Conservation (phyloP, 2,113 vertebrate species). For the Myodes glareolus region DNA sequence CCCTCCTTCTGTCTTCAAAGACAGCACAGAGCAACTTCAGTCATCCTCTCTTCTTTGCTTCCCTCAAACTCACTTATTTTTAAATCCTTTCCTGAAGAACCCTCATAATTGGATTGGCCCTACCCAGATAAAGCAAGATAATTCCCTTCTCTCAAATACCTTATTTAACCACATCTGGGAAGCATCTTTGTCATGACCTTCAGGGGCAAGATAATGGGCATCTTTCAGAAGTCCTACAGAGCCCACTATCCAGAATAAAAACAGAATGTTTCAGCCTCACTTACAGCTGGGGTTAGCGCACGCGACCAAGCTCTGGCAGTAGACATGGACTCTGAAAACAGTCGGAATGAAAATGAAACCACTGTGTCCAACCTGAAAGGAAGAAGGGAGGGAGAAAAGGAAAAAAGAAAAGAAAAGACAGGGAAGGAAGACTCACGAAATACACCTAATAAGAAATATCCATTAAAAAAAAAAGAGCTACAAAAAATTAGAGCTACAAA, state of each 20-base stretch:
- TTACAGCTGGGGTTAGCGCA: not conserved
- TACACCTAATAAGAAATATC: not conserved
- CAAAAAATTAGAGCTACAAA: not conserved
- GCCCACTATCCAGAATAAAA: not conserved
- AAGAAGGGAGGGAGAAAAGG: not conserved
- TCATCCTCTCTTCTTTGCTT: no score
- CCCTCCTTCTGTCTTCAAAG: not conserved
- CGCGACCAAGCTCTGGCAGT: not conserved
- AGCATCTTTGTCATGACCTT: not conserved
- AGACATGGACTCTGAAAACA: not conserved
- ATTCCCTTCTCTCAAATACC: not conserved
- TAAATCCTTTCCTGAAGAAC: not conserved
- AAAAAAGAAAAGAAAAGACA: not conserved
- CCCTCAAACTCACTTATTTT: not conserved
- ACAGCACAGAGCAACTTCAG: not conserved
- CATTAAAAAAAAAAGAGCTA: no score
- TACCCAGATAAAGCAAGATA: not conserved
- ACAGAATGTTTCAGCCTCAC: not conserved
- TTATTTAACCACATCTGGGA: not conserved
- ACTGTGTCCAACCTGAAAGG: not conserved
- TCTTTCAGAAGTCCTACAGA: not conserved
- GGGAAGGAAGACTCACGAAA: not conserved
- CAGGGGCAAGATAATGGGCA: not conserved
- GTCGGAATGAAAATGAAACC: not conserved
- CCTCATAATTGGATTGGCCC: not conserved